Base-by-base conservation (phyloP, 2,797 vertebrate genomes). In the Loris lydekkerianus region DNA sequence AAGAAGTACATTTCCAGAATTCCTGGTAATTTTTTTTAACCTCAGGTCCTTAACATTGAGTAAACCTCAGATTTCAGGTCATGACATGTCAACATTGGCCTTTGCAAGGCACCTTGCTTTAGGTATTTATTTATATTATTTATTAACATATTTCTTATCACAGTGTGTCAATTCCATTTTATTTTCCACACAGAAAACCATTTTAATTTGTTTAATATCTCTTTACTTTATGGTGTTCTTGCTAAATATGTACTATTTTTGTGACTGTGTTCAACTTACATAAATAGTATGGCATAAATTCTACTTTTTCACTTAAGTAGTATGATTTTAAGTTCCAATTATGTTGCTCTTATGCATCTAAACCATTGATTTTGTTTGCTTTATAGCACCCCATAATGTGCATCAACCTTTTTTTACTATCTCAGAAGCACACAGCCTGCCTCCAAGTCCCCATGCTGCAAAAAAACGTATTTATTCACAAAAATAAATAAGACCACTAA, bases 201-300 rank as follows among this genome's bases (percentile, higher is more conserved):
- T 87, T 95, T 92, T 49, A 46, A 91, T 63, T 72, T 89, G 49
- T 75, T 81, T 88, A 69, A 70, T 65, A 37, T 20, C 6, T 67
- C 56, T 92, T 92, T 43, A 43, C 65, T 82, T 65, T 34, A 77
- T 18, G 70, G 46, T 84, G 67, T 43, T 95, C 72, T 97, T 78
- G 13, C 6, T 92, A 78, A 81, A 58, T 90, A 18, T 37, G 9
- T 43, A 82, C 31, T 61, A n/a, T 86, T 73, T 77, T 63, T 56
- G 15, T 89, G 86, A 92, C n/a, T 77, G 8, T 11, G 5, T 86
- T 78, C 73, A 86, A 82, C 25, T 80, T 87, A 46, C 27, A 23
- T 29, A 87, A 82, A 78, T 37, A 63, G 8, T 53, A 65, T 58
- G 1, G 49, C 80, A 70, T 8, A 13, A 58, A 81, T 84, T 15